A percentile compares a stretch with the other conserved stretches of the same genome.
Evolutionary conservation across 2,113 vertebrate species (phyloP).

Genomic region (Chloebia gouldiae): DNA sequence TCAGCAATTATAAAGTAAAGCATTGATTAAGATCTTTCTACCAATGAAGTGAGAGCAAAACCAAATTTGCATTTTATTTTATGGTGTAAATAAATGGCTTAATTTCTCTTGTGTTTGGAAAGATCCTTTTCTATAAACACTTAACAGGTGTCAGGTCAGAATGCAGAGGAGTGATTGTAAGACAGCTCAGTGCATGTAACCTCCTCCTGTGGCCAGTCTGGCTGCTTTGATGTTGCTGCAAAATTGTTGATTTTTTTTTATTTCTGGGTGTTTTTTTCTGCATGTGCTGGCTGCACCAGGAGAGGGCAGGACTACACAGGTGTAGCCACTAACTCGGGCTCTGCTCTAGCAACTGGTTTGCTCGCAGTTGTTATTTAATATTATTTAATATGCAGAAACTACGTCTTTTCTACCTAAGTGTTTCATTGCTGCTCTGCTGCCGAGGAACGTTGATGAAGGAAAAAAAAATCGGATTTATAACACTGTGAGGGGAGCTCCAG

Average conservation of each 20-base stretch:
- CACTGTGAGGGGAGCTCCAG: neutral
- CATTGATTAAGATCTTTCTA: neutral
- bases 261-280: neutral
- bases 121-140: neutral
- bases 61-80: neutral
- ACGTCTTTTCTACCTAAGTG: neutral
- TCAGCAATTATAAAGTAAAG: neutral
- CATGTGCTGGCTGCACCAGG: neutral
- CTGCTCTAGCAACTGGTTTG: neutral
- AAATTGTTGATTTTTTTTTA: accelerated
- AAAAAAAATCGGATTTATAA: neutral
- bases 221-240: neutral
- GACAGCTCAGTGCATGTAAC: too few species aligned
- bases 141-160: neutral
- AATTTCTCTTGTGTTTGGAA: neutral
- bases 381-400: too few species aligned
- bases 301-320: slow-evolving; percentile 48
- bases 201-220: neutral
- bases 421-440: neutral
- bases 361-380: neutral
- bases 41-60: neutral
- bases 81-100: neutral
- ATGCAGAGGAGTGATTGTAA: neutral
- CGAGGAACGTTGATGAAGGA: neutral
- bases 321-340: accelerated